Base-by-base conservation (phyloP, 2,113 vertebrate species). In the Macrotus californicus region DNA sequence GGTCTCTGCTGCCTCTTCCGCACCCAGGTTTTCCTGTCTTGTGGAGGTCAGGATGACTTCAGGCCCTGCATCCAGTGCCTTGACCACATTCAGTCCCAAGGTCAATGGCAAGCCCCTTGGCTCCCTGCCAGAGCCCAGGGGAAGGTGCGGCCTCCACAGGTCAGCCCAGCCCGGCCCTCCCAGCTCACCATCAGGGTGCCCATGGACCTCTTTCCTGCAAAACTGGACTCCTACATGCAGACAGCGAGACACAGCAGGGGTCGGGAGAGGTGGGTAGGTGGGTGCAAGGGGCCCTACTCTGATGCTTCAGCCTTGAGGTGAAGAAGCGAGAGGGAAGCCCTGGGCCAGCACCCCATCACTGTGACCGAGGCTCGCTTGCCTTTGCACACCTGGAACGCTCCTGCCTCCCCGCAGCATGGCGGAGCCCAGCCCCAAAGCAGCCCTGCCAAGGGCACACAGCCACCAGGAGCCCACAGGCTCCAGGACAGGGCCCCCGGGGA, bases 11-110 rank as follows among this genome's bases (percentile, higher is more conserved):
- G 39, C 7, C 7, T 5, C 14, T 36, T 41, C 56, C 41, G 19
- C 24, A 14, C 16, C 18, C 50, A 43, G 15, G 64, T 4, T 39
- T 54, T 48, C 16, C 56, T 26, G 22, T 31, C 21, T 29, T 0
- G 4, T 0, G 6, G n/a, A 13, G 6, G 36, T 76, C 39, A 29
- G 76, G 54, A 13, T 0, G 0, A 1, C n/a, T 39, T 13, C 4
- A 0, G 14, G 6, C 7, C 2, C 8, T 1, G 26, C 7, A 22
- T 19, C 43, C 10, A 1, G 1, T 0, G 19, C 46, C 36, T 36
- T 2, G 0, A 21, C 39, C 39, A 14, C 48, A 0, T 4, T 0
- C 10, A 15, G 8, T 34, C 19, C n/a, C 41, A 0, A 29, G 67
- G 5, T 8, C 26, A 2, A 13, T 0, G 26, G 66, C 0, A 5